These are phyloP conservation scores for Anaspis maculata DNA, from an alignment of 2,888 invertebrate species.

Conservation along the genomic window DNA sequence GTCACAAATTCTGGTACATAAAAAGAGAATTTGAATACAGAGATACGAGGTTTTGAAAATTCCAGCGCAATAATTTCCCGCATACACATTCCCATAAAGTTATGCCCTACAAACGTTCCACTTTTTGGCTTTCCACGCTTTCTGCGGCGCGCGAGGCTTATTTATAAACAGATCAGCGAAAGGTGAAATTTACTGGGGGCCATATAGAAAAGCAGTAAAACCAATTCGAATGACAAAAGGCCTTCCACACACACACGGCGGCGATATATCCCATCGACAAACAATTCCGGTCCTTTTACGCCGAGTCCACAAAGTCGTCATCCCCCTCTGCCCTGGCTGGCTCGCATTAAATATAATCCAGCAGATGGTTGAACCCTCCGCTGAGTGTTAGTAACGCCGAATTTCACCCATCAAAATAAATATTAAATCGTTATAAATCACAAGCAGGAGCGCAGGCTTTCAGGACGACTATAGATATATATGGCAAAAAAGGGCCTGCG, in stretches of 20 bases:
- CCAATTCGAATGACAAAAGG: constrained; percentile 36
- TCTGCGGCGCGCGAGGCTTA: no score
- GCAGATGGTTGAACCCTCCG: constrained; percentile 39
- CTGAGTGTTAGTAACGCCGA: constrained; percentile 43
- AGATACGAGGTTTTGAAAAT: no score
- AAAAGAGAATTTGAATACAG: no score
- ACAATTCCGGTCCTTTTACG: constrained; percentile 26
- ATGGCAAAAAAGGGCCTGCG: no score
- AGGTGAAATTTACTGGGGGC: constrained; percentile 24
- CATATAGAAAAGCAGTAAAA: constrained; percentile 37
- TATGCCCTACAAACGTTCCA: no score
- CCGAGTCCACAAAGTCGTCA: constrained; percentile 3
- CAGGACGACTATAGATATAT: no score
- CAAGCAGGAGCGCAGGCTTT: constrained; percentile 25
- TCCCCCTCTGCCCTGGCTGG: background rate
- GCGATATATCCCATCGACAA: no score
- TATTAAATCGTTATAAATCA: constrained; percentile 47
- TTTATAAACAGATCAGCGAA: no score
- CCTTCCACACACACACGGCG: constrained; percentile 21
- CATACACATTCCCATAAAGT: no score
- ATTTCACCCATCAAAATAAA: constrained; percentile 47
- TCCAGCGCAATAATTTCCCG: no score
- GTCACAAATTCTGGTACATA: no score
- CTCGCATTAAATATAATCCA: constrained; percentile 35
- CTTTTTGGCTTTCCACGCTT: no score